Evolutionary conservation across 2,797 vertebrate species (phyloP), one percentile per base, ranked within the genome.

Genomic region (Mallotus villosus): DNA sequence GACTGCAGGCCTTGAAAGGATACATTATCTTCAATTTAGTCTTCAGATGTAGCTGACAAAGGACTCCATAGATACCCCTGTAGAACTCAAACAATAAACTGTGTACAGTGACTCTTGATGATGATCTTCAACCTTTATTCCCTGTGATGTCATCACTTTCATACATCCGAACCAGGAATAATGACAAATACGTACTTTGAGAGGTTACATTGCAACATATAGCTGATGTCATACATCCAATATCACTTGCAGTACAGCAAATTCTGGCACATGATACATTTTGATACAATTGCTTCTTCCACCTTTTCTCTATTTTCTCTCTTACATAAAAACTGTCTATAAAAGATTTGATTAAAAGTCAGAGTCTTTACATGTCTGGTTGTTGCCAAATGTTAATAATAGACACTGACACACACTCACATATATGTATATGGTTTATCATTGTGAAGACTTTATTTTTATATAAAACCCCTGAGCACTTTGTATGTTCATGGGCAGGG

Each of bases 361-460:
- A 83, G 77, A 84, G 80, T 75, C 82, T 75, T 83, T 80, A 76
- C 53, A 64, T 90, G 88, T 94, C 88, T 89, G 90, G 88, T 92
- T 87, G 86, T 93, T 94, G 93, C 93, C 93, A 94, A 94, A 94
- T 92, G 90, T 93, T 88, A 81, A 88, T 87, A 87, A 19, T 55
- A 55, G 19, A 74, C 65, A 77, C 46, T 69, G 29, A 74, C 60
- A 79, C 6, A 55, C 19, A 77, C 63, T n/a, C 59, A 72, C 62
- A 70, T 61, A 84, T 5, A 27, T 32, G 34, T 63, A 55, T 58
- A 68, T 32, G 85, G 86, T 93, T 92, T 90, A 90, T 91, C 89
- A 91, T 91, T 89, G 88, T 92, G 90, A 86, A 93, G 88, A 90
- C 85, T 93, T 93, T 92, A 93, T 94, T 94, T 94, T 94, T 94